Conservation (phyloP, 2,113 vertebrate genomes). For the Prochilodus magdalenae region DNA sequence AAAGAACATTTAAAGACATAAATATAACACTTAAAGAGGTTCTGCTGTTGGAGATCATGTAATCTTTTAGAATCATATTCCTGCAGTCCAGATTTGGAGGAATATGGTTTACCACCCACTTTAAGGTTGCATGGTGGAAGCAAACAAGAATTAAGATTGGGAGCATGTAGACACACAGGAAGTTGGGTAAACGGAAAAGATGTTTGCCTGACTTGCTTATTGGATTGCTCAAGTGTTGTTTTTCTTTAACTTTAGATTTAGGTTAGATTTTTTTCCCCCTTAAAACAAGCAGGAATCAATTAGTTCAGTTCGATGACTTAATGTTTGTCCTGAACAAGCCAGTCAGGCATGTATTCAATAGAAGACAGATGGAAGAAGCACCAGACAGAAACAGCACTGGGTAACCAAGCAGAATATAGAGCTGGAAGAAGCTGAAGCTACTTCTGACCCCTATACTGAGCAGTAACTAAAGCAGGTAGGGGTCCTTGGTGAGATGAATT, state of each 20-base stretch:
- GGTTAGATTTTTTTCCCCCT: neutral
- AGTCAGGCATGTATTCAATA: slow-evolving; percentile 24
- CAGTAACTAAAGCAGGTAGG: slow-evolving; percentile 25
- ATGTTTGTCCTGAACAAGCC: slow-evolving; percentile 15
- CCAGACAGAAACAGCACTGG: neutral
- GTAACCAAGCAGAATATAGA: slow-evolving; percentile 29
- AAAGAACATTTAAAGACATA: no score
- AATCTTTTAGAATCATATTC: no score
- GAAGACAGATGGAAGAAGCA: slow-evolving; percentile 32
- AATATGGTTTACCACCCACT: neutral
- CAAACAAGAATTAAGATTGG: neutral
- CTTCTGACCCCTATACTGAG: slow-evolving; percentile 37
- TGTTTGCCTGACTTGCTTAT: slow-evolving; percentile 4
- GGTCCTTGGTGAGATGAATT: slow-evolving; percentile 40
- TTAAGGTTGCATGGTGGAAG: neutral
- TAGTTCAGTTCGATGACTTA: slow-evolving; percentile 2
- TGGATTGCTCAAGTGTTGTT: slow-evolving; percentile 13
- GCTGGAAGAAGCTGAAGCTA: slow-evolving; percentile 13
- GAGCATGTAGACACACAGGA: neutral
- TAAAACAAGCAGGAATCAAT: slow-evolving; percentile 15
- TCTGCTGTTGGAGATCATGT: no score
- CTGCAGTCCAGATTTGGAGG: neutral
- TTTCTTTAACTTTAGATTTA: slow-evolving; percentile 8
- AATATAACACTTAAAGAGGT: no score
- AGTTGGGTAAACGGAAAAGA: neutral